Conservation (phyloP, 2,888 invertebrate genomes). For the Proisotoma minuta region DNA sequence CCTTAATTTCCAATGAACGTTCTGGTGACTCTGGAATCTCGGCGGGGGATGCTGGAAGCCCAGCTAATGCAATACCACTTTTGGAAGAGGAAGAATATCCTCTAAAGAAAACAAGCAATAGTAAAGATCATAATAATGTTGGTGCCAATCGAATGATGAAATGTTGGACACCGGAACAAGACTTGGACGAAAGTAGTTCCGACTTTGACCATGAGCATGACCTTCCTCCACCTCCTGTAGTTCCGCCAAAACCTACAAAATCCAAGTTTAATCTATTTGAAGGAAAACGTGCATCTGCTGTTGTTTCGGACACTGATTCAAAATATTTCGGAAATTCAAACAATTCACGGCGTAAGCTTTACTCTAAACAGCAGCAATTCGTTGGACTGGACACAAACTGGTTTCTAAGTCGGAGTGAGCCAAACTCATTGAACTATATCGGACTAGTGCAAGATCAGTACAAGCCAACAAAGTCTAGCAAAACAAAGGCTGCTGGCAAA, state of each 20-base stretch:
- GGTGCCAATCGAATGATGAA: conserved; percentile 36
- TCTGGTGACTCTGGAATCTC: conserved; percentile 81
- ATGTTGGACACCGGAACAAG: conserved; percentile 81
- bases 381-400: conserved; percentile 62
- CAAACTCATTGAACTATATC: conserved; percentile 61
- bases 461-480: neutral
- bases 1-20: conserved; percentile 58
- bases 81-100: neutral
- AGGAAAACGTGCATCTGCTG: conserved; percentile 33
- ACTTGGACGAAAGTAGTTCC: conserved; percentile 67
- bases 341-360: conserved; percentile 10
- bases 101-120: neutral
- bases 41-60: conserved; percentile 63
- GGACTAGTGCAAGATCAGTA: neutral
- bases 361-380: conserved; percentile 25
- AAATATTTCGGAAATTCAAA: conserved; percentile 22
- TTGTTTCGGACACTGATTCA: conserved; percentile 37
- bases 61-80: conserved; percentile 48
- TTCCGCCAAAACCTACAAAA: conserved; percentile 20
- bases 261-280: conserved; percentile 30
- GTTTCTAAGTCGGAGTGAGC: conserved; percentile 74
- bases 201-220: conserved; percentile 44
- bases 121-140: no score
- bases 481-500: no score
- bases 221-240: conserved; percentile 9